Percentiles rank a stretch among this genome's conserved stretches.
Evolutionary conservation across 2,113 vertebrate genomes (phyloP).

Genomic region (Apaloderma vittatum): DNA sequence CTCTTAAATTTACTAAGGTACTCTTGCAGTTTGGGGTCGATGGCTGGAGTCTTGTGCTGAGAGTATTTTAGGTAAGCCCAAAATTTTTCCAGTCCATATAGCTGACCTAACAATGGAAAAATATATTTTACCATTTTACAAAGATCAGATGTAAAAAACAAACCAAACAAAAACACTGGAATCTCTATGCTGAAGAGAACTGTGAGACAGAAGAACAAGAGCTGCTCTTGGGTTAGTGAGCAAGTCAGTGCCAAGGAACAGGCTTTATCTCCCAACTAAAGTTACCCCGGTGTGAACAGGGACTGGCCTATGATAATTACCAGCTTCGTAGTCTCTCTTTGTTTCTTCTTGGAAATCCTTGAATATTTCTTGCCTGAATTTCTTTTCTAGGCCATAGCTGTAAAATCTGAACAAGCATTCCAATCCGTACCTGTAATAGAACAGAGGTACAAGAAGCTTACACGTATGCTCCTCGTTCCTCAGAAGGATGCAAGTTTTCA

Average conservation of each 20-base stretch:
- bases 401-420: constrained; percentile 98
- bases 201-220: neutral
- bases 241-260: neutral
- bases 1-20: constrained; percentile 92
- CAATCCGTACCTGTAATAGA: constrained; percentile 89
- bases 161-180: neutral
- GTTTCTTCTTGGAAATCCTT: constrained; percentile 97
- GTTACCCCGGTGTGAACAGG: neutral
- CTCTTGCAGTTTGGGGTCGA: constrained; percentile 91
- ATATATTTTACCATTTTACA: neutral
- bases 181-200: neutral
- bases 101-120: constrained; percentile 85
- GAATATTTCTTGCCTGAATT: constrained; percentile 93
- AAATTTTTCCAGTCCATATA: constrained; percentile 98
- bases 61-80: constrained; percentile 98
- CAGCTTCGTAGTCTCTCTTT: constrained; percentile 93
- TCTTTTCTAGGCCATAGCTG: constrained; percentile 96
- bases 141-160: neutral
- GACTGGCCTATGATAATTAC: constrained; percentile 76
- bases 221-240: neutral
- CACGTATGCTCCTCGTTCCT: neutral
- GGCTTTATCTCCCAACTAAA: neutral
- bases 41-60: constrained; percentile 83
- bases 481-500: neutral
- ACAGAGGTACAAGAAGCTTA: neutral